These are phyloP conservation scores for Australoheros scitulus DNA, from an alignment of 2,113 vertebrate genomes.

Conservation along the genomic window DNA sequence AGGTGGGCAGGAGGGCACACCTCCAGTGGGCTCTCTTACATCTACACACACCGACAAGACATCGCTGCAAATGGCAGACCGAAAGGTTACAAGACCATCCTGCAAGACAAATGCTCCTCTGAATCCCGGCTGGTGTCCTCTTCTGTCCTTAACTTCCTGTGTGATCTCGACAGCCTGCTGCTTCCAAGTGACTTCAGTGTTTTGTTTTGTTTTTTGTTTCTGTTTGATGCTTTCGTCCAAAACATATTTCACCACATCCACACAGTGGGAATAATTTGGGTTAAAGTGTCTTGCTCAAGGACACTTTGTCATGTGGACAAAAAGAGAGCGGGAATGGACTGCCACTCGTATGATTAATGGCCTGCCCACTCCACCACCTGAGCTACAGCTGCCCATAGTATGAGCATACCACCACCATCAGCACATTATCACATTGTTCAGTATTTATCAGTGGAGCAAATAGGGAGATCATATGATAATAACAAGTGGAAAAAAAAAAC, in stretches of 20 bases:
- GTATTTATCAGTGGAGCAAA: conserved; percentile 47
- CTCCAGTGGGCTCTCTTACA: conserved; percentile 74
- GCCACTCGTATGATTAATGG: conserved; percentile 44
- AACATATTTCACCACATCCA: neutral
- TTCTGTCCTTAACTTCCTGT: conserved; percentile 6
- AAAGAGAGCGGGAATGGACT: conserved; percentile 25
- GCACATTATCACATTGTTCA: conserved; percentile 29
- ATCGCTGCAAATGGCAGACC: conserved; percentile 56
- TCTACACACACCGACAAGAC: conserved; percentile 51
- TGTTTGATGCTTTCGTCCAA: neutral
- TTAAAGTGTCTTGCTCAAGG: conserved; percentile 28
- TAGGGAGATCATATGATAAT: conserved; percentile 12
- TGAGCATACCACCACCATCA: conserved; percentile 13
- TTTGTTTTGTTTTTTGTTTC: neutral
- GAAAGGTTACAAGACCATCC: conserved; percentile 68
- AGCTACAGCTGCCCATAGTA: conserved; percentile 46
- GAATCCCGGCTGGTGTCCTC: conserved; percentile 6
- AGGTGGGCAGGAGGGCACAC: conserved; percentile 77
- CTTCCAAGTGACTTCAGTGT: neutral
- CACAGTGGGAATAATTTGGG: conserved; percentile 5
- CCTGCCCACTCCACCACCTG: conserved; percentile 40
- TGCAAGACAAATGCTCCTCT: conserved; percentile 30
- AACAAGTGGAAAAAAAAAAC: neutral
- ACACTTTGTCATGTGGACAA: conserved; percentile 26
- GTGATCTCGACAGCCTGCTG: neutral